Base-by-base conservation (phyloP, 2,888 invertebrate genomes). In the Gymnosoma rotundatum region DNA sequence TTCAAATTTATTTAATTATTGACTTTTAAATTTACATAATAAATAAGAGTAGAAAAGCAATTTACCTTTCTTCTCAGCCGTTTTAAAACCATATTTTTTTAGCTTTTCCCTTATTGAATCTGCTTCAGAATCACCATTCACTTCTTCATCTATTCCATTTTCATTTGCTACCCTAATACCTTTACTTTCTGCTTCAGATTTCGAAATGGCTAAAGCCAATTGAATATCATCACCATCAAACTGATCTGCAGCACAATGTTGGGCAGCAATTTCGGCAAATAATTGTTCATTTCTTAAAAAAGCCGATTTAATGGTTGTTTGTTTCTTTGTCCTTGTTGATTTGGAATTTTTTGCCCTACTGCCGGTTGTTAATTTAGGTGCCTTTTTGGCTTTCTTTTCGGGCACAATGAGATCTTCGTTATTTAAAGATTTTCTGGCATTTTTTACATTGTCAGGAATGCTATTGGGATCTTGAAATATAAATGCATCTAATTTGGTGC, bases 161-260 rank as follows among this genome's bases (percentile, higher is more conserved):
- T 86, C 85, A 5, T 81, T 73, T 7, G 83, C 25, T 18, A 38
- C 6, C 6, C 0, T 54, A 2, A 81, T 20, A 3, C 88, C 88
- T 38, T 83, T 85, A 42, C 84, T 86, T 61, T 92, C 90, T 0
- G 88, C 87, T 83, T 91, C 91, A 0, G 95, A 95, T 88, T 93
- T 94, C 3, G 95, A 95, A 79, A 95, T 89, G 16, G 95, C 95
- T 87, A 95, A 92, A 58, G 95, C 95, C 90, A 95, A 88, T 89
- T 95, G 95, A 83, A 95, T 91, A 86, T 95, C 94, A 87, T 95
- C 94, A 0, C 94, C 92, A 92, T 95, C 94, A 61, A 94, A 92
- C 89, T 95, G 94, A 70, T 92, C 92, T 0, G 88, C 89, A 7
- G 90, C 74, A 69, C 91, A 91, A 78, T 92, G 92, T 70, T 92